Evolutionary conservation across 2,113 vertebrate genomes (phyloP).

Genomic region (Dicerorhinus sumatrensis): DNA sequence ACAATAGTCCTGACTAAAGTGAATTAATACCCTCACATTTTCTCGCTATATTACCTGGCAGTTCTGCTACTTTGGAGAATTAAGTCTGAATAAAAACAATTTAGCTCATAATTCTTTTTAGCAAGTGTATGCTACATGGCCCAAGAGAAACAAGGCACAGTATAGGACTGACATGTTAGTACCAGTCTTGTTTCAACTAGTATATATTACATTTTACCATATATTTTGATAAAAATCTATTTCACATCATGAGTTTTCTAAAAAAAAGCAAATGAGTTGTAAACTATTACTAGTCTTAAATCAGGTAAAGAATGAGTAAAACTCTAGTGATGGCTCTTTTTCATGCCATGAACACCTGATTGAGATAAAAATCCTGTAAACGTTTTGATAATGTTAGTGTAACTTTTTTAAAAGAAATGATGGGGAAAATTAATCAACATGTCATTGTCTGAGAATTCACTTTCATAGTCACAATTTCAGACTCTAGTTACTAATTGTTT

Average conservation of each 20-base stretch:
- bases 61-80: background rate
- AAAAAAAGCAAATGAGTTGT: conserved; percentile 68
- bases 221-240: background rate
- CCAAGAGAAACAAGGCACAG: background rate
- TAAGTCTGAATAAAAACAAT: background rate
- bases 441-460: conserved; percentile 82
- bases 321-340: conserved; percentile 66
- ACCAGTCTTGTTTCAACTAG: background rate
- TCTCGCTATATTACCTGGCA: background rate
- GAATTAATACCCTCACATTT: background rate
- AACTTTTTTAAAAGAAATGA: conserved; percentile 81
- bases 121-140: background rate
- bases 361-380: conserved; percentile 82
- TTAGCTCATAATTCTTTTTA: background rate
- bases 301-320: conserved; percentile 69
- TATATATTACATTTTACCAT: background rate
- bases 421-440: conserved; percentile 85
- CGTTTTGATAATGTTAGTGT: conserved; percentile 78
- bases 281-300: conserved; percentile 73
- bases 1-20: conserved; percentile 46
- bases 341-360: conserved; percentile 71
- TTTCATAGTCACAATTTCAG: conserved; percentile 82
- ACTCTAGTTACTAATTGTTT: conserved; percentile 63
- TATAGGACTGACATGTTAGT: background rate
- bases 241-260: background rate